Base-by-base conservation (phyloP, 1,140 invertebrate species). In the Thalassaphorura encarpata region DNA sequence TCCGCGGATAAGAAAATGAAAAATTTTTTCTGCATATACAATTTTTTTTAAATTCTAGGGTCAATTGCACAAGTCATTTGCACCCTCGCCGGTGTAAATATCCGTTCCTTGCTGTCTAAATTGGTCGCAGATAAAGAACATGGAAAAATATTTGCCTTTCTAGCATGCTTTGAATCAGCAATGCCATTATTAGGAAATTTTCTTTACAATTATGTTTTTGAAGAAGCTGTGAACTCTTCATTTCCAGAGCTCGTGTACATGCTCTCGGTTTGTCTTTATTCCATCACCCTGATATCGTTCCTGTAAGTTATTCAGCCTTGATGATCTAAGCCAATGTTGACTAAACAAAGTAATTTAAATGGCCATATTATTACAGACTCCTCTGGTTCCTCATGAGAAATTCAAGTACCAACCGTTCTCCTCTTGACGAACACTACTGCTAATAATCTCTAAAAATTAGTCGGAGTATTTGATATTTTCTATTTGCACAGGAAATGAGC, bases 81-180 rank as follows among this genome's bases (percentile, higher is more conserved):
- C 29, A 53, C 33, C 29, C 27, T 60, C 0, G 41, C 48, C 5
- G 50, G 54, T 6, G 52, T 54, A 4, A 52, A 56, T 6, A 47
- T 53, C 16, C 45, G 58, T 1, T 64, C 62, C 1, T 51, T 64
- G 45, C 18, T 64, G 16, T 64, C 62, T 6, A 64, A 64, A 49
- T 47, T 36, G n/a, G 58, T 58, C 4, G 18, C 0, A 2, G 49
- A 56, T 42, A 54, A 64, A 39, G 62, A 64, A 42, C 28, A 57
- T 21, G 62, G 54, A 13, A 64, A 64, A 36, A 45, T 64, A 13
- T 64, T 45, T 28, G 40, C 43, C 3, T 58, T 64, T 28, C 40
- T 64, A 11, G 40, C 58, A 23, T 52, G 33, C 36, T 42, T 39
- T 8, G 62, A 64, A 56, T 36, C 55, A 11, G 21, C 23, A 11